Conservation (phyloP, 2,888 invertebrate species). For the Limnephilus auricula region DNA sequence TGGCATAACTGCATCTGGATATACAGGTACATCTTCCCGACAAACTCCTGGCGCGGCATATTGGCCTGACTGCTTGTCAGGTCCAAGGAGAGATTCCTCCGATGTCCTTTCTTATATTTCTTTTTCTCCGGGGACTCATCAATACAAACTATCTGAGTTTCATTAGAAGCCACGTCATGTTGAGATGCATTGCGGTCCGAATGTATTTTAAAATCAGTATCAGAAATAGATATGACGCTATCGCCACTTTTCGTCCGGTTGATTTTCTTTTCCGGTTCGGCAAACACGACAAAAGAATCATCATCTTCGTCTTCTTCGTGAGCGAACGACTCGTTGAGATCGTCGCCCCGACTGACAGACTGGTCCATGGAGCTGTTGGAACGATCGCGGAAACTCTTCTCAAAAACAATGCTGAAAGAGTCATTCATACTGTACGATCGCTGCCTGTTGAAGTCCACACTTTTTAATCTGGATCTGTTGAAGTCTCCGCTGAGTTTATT, state of each 20-base stretch:
- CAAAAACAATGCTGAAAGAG: slow-evolving; percentile 75
- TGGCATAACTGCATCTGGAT: slow-evolving; percentile 99
- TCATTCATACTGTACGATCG: slow-evolving; percentile 75
- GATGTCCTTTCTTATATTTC: slow-evolving; percentile 70
- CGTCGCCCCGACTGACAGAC: background rate
- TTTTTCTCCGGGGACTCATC: slow-evolving; percentile 43
- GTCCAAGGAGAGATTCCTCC: slow-evolving; percentile 76
- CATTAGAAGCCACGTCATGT: slow-evolving; percentile 64
- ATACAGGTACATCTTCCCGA: slow-evolving; percentile 86
- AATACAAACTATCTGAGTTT: slow-evolving; percentile 68
- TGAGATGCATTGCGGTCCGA: background rate
- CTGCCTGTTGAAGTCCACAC: slow-evolving; percentile 52
- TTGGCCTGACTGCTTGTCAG: slow-evolving; percentile 68
- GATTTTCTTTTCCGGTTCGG: slow-evolving; percentile 67
- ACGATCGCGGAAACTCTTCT: slow-evolving; percentile 69
- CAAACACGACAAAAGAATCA: slow-evolving; percentile 74
- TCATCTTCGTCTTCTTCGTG: slow-evolving; percentile 67
- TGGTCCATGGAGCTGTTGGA: slow-evolving; percentile 48
- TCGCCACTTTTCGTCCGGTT: slow-evolving; percentile 61
- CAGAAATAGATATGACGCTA: slow-evolving; percentile 62
- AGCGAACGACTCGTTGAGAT: slow-evolving; percentile 8
- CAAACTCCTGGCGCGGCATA: slow-evolving; percentile 43
- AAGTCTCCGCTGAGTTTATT: slow-evolving; percentile 71
- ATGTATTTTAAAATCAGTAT: slow-evolving; percentile 56
- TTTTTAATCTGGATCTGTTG: slow-evolving; percentile 66